These are phyloP conservation scores for Synergus japonicus DNA, from an alignment of 2,888 invertebrate genomes.

Conservation along the genomic window DNA sequence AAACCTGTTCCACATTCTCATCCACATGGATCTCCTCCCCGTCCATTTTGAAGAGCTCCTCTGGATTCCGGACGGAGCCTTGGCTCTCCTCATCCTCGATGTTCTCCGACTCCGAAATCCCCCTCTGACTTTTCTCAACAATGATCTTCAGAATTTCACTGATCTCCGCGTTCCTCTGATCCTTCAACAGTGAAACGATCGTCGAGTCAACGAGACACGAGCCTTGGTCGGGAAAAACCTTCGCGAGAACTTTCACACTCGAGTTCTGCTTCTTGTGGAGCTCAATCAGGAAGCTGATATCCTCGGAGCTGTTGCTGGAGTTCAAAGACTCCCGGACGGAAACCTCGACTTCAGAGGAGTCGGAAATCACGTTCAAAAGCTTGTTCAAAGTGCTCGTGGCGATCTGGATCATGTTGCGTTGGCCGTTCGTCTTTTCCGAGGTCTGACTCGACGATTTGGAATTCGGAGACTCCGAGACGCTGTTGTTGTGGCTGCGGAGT, in stretches of 20 bases:
- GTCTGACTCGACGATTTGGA: constrained; percentile 31
- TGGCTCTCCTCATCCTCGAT: constrained; percentile 68
- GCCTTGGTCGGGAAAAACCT: constrained; percentile 75
- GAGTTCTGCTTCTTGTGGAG: constrained; percentile 67
- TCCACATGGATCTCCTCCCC: constrained; percentile 75
- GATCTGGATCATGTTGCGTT: constrained; percentile 69
- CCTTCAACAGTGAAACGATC: constrained; percentile 70
- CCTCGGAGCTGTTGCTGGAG: constrained; percentile 69
- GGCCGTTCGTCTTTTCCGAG: constrained; percentile 29
- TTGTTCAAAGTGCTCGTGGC: constrained; percentile 74
- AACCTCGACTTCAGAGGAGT: constrained; percentile 71
- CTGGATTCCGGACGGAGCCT: constrained; percentile 69
- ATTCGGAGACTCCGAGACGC: constrained; percentile 51
- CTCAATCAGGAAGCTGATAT: constrained; percentile 75
- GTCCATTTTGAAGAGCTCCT: constrained; percentile 72
- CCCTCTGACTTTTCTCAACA: constrained; percentile 61
- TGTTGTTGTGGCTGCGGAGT: constrained; percentile 66
- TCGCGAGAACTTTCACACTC: constrained; percentile 67
- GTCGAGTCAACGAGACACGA: constrained; percentile 72
- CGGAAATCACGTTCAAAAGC: constrained; percentile 70
- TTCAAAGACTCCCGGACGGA: constrained; percentile 73
- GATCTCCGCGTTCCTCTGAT: constrained; percentile 69
- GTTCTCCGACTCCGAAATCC: constrained; percentile 61
- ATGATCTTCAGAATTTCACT: constrained; percentile 71
- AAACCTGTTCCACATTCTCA: constrained; percentile 72